Evolutionary conservation across 2,797 vertebrate genomes (phyloP).

Genomic region (Cuniculus paca): DNA sequence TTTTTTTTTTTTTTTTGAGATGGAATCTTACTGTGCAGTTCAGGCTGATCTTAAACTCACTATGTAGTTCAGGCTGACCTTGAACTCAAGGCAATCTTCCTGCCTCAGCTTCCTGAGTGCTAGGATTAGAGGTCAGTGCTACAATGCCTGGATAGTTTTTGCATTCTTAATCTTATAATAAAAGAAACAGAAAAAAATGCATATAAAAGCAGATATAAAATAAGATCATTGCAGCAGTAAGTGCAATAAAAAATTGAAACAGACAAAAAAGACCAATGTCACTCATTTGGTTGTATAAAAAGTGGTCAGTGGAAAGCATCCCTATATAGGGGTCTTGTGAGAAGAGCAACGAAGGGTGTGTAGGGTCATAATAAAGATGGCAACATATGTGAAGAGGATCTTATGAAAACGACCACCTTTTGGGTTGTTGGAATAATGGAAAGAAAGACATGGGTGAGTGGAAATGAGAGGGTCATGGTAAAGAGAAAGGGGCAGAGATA

Average conservation of each 20-base stretch:
- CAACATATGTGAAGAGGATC: background rate
- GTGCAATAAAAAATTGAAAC: background rate
- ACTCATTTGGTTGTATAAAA: background rate
- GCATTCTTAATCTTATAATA: background rate
- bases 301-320: background rate
- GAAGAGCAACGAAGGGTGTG: background rate
- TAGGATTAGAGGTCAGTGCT: background rate
- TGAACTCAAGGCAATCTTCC: background rate
- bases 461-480: background rate
- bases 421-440: background rate
- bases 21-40: background rate
- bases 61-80: background rate
- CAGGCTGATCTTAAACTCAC: background rate
- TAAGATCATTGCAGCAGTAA: background rate
- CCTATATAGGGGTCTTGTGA: background rate
- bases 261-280: background rate
- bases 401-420: background rate
- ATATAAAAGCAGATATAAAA: background rate
- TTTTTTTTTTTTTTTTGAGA: background rate
- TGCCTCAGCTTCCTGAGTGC: background rate
- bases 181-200: background rate
- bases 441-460: background rate
- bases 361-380: background rate
- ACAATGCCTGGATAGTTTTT: background rate
- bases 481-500: background rate